A percentile compares a stretch with the other conserved stretches of the same genome.
These are phyloP conservation scores for Bombus waltoni DNA, from an alignment of 1,140 invertebrate species.

Conservation along the genomic window DNA sequence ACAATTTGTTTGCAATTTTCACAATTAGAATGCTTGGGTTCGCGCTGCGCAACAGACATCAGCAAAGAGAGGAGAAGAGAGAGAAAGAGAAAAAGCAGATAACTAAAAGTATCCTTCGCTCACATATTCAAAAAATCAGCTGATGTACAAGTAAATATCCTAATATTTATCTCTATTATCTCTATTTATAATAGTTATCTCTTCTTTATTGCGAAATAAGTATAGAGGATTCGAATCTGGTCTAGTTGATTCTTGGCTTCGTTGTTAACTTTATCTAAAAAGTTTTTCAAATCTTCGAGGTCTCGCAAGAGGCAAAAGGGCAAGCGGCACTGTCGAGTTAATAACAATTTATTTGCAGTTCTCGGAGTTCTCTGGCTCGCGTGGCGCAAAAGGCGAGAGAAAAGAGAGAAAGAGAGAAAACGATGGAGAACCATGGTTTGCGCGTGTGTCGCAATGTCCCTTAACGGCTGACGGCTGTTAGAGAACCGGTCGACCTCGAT, in stretches of 20 bases:
- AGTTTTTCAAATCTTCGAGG: neutral
- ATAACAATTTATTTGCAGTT: conserved; percentile 77
- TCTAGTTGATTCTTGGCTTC: too few relatives aligned
- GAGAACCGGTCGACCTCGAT: conserved; percentile 81
- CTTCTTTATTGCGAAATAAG: too few relatives aligned
- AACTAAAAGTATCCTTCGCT: too few relatives aligned
- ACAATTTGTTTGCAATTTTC: conserved; percentile 75
- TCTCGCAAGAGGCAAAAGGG: conserved; percentile 3
- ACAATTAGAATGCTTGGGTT: conserved; percentile 58
- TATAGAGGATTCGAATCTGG: too few relatives aligned
- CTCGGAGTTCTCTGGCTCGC: conserved; percentile 62
- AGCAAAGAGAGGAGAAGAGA: neutral
- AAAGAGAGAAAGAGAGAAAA: neutral
- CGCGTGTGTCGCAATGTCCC: conserved; percentile 79
- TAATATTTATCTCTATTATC: too few relatives aligned
- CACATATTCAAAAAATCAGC: too few relatives aligned
- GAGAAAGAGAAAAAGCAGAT: neutral
- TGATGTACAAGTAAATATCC: too few relatives aligned
- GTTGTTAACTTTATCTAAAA: too few relatives aligned
- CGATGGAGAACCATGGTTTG: conserved; percentile 52
- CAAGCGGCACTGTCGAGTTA: conserved; percentile 21
- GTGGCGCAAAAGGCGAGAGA: conserved; percentile 16
- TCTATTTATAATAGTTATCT: too few relatives aligned
- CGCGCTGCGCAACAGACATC: conserved; percentile 25
- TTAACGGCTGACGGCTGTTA: conserved; percentile 78